Percentiles rank a stretch among this genome's conserved stretches.
These are phyloP conservation scores for Phoxinus phoxinus DNA, from an alignment of 2,113 vertebrate species.

Conservation along the genomic window DNA sequence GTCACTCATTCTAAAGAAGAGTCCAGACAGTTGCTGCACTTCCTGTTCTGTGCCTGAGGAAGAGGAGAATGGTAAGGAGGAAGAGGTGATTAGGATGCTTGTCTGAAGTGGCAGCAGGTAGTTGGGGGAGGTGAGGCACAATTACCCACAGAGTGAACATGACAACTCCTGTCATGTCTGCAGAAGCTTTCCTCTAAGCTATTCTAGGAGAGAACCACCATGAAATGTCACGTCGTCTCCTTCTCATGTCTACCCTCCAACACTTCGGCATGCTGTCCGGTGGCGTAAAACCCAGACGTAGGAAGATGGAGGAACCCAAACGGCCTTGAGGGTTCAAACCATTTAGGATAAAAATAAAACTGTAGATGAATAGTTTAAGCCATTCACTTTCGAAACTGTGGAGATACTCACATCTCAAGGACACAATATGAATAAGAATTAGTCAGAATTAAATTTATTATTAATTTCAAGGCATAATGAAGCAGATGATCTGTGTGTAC, in stretches of 20 bases:
- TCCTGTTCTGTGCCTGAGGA: background rate
- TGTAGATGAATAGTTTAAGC: background rate
- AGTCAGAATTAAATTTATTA: slow-evolving; percentile 1
- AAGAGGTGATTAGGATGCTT: slow-evolving; percentile 45
- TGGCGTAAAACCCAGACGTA: background rate
- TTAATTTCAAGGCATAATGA: slow-evolving; percentile 6
- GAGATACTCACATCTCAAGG: background rate
- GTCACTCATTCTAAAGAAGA: background rate
- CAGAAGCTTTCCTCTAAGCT: slow-evolving; percentile 18
- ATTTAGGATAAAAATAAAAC: slow-evolving; percentile 19
- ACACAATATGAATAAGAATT: slow-evolving; percentile 15
- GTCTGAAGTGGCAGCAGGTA: slow-evolving; percentile 30
- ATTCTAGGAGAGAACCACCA: slow-evolving; percentile 24
- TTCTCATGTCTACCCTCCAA: slow-evolving; percentile 14
- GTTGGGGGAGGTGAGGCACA: slow-evolving; percentile 30
- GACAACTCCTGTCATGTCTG: slow-evolving; percentile 50
- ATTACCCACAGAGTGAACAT: slow-evolving; percentile 42
- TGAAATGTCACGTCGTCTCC: slow-evolving; percentile 41
- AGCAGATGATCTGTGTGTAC: background rate
- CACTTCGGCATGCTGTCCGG: slow-evolving; percentile 10
- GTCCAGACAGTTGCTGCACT: background rate
- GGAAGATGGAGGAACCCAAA: background rate
- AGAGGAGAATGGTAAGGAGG: background rate
- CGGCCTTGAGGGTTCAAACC: background rate
- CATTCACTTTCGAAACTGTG: background rate